A percentile compares a stretch with the other conserved stretches of the same genome.
These are phyloP conservation scores for Pelosia muscerda DNA, from an alignment of 2,888 invertebrate species.

Conservation along the genomic window DNA sequence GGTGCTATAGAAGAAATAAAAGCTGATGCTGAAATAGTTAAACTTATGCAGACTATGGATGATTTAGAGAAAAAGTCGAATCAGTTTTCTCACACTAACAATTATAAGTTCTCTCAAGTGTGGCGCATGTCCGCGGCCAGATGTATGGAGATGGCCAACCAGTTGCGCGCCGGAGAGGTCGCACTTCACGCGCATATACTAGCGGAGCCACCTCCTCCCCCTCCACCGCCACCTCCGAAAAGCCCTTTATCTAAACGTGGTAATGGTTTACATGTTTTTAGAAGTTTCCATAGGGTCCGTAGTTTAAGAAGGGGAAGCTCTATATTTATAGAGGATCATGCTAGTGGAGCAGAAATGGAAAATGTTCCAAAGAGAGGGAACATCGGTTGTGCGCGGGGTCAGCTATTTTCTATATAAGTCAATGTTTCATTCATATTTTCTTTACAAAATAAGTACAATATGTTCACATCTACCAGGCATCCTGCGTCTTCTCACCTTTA, in stretches of 20 bases:
- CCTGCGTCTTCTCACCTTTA: not conserved
- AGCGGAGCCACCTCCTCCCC: conserved; percentile 75
- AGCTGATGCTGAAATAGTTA: conserved; percentile 89
- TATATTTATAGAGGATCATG: too few species aligned
- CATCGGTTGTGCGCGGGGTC: too few species aligned
- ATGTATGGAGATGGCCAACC: conserved; percentile 62
- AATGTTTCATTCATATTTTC: too few species aligned
- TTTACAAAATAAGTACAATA: too few species aligned
- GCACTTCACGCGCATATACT: conserved; percentile 80
- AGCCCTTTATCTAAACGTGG: conserved; percentile 71
- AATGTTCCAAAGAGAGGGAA: too few species aligned
- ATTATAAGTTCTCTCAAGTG: conserved; percentile 87
- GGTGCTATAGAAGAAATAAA: conserved; percentile 89
- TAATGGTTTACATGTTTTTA: conserved; percentile 34
- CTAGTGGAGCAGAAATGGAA: too few species aligned
- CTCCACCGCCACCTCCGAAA: conserved; percentile 67
- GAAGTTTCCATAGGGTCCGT: not conserved
- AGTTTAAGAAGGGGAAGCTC: too few species aligned
- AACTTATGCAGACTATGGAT: conserved; percentile 89
- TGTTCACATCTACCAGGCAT: too few species aligned
- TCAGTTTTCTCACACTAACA: conserved; percentile 88
- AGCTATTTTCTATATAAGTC: too few species aligned
- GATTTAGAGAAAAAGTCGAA: conserved; percentile 91
- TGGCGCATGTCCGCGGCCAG: conserved; percentile 78
- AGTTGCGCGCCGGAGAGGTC: conserved; percentile 72